Evolutionary conservation across 2,888 invertebrate species (phyloP).

Genomic region (Anorthoa munda): DNA sequence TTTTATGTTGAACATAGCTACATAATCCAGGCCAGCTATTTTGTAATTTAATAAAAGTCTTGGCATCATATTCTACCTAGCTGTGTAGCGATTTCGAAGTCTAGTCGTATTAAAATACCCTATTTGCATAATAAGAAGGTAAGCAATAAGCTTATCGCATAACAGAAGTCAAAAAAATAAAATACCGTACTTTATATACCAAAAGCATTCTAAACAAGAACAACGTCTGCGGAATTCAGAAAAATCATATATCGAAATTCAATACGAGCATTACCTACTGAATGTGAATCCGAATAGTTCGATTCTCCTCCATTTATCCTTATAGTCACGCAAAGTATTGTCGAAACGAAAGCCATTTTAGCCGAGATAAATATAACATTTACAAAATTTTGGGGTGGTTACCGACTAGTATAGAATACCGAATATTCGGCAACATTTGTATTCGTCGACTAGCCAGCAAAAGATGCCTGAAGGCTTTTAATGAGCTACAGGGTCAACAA

Average conservation of each 20-base stretch:
- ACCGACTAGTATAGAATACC: background rate
- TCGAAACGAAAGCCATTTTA: constrained; percentile 39
- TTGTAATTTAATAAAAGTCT: too few relatives aligned
- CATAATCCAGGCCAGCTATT: too few relatives aligned
- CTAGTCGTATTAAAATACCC: background rate
- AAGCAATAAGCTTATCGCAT: too few relatives aligned
- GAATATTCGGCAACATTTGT: background rate
- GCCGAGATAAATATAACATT: constrained; percentile 43
- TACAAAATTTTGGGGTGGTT: background rate
- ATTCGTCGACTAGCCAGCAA: background rate
- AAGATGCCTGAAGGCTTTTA: background rate
- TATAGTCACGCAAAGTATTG: constrained; percentile 54
- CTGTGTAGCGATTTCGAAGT: background rate
- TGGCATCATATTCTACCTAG: too few relatives aligned
- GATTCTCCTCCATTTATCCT: constrained; percentile 40
- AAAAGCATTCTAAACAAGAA: constrained; percentile 15
- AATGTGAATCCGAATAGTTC: constrained; percentile 34
- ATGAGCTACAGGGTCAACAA: background rate
- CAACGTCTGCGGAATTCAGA: constrained; percentile 13
- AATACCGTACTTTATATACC: background rate
- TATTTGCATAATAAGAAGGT: too few relatives aligned
- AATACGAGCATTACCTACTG: constrained; percentile 26
- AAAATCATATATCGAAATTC: constrained; percentile 21
- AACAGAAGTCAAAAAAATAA: background rate
- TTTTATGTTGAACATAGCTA: too few relatives aligned